A percentile compares a stretch with the other conserved stretches of the same genome.
Evolutionary conservation across 2,113 vertebrate species (phyloP).

Genomic region (Eudyptes chrysolophus): DNA sequence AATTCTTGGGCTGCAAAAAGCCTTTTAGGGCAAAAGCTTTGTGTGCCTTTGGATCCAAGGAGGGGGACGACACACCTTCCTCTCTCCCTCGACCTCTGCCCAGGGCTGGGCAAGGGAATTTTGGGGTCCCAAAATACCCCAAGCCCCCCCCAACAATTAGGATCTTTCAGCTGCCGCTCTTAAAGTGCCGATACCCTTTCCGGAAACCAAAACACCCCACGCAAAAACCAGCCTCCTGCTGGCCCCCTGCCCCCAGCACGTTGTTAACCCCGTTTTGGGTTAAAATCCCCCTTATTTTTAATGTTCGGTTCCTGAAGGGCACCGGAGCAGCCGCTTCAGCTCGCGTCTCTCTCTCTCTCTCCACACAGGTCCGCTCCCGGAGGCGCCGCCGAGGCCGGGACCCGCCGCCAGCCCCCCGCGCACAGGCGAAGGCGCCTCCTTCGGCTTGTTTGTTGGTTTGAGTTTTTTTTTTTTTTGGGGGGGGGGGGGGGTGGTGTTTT

Average conservation of each 20-base stretch:
- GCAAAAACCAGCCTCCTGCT: not conserved
- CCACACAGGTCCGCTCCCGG: not conserved
- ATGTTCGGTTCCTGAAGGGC: not conserved
- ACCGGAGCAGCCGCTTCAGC: not conserved
- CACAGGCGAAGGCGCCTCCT: not conserved
- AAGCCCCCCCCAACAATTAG: fast-evolving
- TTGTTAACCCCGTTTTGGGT: not conserved
- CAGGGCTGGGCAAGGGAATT: too few species aligned
- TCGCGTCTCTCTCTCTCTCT: too few species aligned
- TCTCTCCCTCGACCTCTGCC: fast-evolving
- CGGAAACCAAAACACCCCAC: fast-evolving
- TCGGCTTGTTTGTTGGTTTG: too few species aligned
- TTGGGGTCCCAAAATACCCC: not conserved
- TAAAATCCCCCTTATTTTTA: not conserved
- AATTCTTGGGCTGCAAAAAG: not conserved
- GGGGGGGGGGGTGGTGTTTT: too few species aligned
- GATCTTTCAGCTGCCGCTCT: not conserved
- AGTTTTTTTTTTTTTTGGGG: too few species aligned
- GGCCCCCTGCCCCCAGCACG: too few species aligned
- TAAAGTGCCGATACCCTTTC: fast-evolving
- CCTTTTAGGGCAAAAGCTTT: fast-evolving
- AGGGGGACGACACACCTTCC: fast-evolving
- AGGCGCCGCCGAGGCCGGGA: too few species aligned
- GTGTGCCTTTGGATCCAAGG: fast-evolving
- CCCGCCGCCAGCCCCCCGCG: too few species aligned